Evolutionary conservation across 2,888 invertebrate genomes (phyloP).

Genomic region (Dyspetes luteomarginatus): DNA sequence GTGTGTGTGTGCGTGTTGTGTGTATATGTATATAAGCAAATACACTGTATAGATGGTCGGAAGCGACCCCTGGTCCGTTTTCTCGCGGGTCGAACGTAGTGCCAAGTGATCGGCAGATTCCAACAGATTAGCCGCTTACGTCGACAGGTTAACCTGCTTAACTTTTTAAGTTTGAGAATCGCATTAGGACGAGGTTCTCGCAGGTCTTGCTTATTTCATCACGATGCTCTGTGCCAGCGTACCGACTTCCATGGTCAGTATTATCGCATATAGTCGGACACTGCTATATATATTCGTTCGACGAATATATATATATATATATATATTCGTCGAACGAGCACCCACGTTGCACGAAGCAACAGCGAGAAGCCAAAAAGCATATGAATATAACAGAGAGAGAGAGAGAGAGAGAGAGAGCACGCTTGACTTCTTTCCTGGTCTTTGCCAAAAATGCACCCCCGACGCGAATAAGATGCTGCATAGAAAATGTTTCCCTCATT

Average conservation of each 20-base stretch:
- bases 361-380: constrained; percentile 7
- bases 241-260: background rate
- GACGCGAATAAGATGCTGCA: constrained; percentile 30
- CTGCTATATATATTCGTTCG: background rate
- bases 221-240: constrained; percentile 31
- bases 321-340: background rate
- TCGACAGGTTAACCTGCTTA: constrained; percentile 74
- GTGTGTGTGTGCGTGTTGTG: background rate
- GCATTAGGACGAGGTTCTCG: constrained; percentile 68
- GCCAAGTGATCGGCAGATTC: constrained; percentile 67
- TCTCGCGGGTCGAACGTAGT: constrained; percentile 31
- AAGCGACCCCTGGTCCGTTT: too few relatives aligned
- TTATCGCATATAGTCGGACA: background rate
- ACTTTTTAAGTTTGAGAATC: constrained; percentile 77
- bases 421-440: constrained; percentile 65
- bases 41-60: constrained; percentile 7
- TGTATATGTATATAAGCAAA: background rate
- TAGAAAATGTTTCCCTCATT: constrained; percentile 27
- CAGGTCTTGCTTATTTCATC: too few relatives aligned
- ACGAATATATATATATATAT: too few relatives aligned
- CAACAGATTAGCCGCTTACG: constrained; percentile 68
- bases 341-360: constrained; percentile 10
- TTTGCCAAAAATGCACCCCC: constrained; percentile 7
- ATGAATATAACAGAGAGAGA: too few relatives aligned
- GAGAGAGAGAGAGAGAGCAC: too few relatives aligned